Conservation (phyloP, 2,888 invertebrate species). For the Pachycephus smyrnensis region DNA sequence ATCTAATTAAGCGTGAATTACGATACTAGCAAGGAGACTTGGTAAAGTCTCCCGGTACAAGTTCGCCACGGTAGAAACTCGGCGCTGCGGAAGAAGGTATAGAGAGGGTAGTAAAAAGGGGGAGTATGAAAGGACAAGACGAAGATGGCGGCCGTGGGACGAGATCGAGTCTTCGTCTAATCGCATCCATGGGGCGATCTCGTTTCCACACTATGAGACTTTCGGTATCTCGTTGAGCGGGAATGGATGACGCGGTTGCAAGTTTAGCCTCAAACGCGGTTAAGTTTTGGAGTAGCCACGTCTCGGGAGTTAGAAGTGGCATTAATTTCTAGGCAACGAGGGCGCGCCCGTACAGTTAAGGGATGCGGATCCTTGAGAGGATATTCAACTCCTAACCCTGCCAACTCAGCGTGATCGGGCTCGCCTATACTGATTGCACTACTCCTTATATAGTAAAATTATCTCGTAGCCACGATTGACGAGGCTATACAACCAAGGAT, state of each 20-base stretch:
- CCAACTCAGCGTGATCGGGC: neutral
- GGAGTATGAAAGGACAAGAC: neutral
- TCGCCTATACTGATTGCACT: neutral
- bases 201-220: neutral
- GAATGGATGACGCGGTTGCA: slow-evolving; percentile 54
- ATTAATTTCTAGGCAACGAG: slow-evolving; percentile 50
- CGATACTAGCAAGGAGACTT: neutral
- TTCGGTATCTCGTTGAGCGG: slow-evolving; percentile 31
- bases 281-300: slow-evolving; percentile 52
- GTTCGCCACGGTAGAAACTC: neutral
- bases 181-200: neutral
- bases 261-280: slow-evolving; percentile 38
- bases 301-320: slow-evolving; percentile 52
- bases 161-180: neutral
- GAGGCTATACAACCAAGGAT: neutral
- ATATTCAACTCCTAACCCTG: slow-evolving; percentile 7
- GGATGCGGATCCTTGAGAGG: slow-evolving; percentile 17
- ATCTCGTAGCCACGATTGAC: neutral
- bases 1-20: neutral
- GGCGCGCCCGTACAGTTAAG: slow-evolving; percentile 11
- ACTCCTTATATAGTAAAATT: neutral
- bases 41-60: neutral
- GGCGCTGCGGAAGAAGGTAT: neutral
- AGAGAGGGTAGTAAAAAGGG: neutral
- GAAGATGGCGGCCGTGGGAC: neutral